Evolutionary conservation across 1,140 invertebrate species (phyloP).

Genomic region (Macrocentrus cingulum): DNA sequence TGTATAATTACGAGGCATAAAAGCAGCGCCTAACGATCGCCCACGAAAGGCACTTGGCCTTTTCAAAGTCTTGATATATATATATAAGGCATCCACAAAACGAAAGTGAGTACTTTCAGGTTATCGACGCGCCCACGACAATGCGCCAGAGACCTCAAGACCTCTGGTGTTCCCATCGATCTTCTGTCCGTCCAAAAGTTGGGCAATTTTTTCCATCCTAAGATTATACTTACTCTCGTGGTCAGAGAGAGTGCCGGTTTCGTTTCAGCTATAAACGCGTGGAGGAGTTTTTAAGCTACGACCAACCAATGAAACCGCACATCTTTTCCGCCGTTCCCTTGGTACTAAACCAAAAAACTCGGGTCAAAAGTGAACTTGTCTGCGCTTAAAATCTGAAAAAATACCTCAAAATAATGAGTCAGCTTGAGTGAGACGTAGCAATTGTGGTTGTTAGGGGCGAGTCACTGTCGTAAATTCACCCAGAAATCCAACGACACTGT

Average conservation of each 20-base stretch:
- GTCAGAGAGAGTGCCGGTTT: conserved; percentile 10
- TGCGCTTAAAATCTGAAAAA: no score
- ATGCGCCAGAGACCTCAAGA: not conserved
- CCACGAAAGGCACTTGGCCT: conserved; percentile 31
- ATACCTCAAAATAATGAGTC: no score
- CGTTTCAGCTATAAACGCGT: conserved; percentile 20
- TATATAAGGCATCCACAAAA: no score
- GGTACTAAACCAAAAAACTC: not conserved
- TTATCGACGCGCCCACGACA: conserved; percentile 40
- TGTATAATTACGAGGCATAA: conserved; percentile 58
- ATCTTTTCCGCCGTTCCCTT: not conserved
- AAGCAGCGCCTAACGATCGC: conserved; percentile 47
- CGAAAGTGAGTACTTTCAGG: not conserved
- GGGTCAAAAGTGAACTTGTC: not conserved
- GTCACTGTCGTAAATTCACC: no score
- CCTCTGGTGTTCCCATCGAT: conserved; percentile 45
- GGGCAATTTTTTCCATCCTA: conserved; percentile 17
- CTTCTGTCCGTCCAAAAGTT: conserved; percentile 22
- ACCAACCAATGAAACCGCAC: not conserved
- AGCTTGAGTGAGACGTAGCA: no score
- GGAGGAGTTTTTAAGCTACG: conserved; percentile 17
- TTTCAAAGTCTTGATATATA: conserved; percentile 21
- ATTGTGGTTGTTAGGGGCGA: no score
- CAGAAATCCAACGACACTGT: no score
- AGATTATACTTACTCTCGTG: conserved; percentile 25